phyloP scores from a whole-genome alignment of 2,797 vertebrate genomes.

The Chlorospingus semifuscus region DNA sequence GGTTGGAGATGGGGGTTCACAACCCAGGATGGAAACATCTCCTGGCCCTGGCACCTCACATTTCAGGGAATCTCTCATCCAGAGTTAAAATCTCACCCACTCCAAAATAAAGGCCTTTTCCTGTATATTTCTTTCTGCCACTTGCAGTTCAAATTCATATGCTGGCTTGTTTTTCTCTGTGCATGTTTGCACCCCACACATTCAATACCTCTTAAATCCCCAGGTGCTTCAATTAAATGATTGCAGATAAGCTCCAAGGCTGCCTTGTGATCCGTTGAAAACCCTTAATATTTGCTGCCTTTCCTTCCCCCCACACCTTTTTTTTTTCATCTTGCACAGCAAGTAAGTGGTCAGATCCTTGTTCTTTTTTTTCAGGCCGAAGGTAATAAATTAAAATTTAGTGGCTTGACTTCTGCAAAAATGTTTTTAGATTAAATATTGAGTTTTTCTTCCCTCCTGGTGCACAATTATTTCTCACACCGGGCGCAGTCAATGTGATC shows the following conservation, averaged over 20 bases:
- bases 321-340: not conserved
- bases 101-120: not conserved
- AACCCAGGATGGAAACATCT: not conserved
- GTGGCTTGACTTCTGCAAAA: not conserved
- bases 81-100: not conserved
- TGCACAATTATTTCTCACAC: not conserved
- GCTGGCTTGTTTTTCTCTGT: not conserved
- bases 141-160: not conserved
- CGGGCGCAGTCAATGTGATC: not conserved
- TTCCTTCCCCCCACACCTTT: not conserved
- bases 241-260: not conserved
- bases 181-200: not conserved
- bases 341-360: not conserved
- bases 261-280: not conserved
- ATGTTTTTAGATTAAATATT: conserved; percentile 3
- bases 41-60: not conserved
- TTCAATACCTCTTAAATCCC: not conserved
- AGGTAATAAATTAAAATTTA: not conserved
- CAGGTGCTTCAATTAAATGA: conserved; percentile 7
- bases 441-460: not conserved
- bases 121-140: not conserved
- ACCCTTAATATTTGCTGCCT: not conserved
- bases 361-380: not conserved
- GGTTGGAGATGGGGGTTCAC: not conserved
- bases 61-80: not conserved